These are phyloP conservation scores for Drosophila miranda DNA, from an alignment of 1,140 invertebrate species.

Conservation along the genomic window DNA sequence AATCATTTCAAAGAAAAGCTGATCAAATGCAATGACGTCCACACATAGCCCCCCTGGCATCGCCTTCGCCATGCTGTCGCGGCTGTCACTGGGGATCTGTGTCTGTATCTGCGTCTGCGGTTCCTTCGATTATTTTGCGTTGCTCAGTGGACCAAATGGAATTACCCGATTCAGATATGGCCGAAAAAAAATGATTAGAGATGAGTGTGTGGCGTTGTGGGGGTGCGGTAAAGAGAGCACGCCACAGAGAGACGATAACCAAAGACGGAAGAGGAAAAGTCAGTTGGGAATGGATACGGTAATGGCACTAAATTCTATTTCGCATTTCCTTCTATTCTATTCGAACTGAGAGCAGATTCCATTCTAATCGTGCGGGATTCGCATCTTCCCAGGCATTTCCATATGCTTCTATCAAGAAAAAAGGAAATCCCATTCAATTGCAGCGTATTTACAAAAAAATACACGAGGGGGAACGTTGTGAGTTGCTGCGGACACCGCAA, in stretches of 20 bases:
- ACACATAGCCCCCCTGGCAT: slow-evolving; percentile 9
- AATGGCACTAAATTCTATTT: slow-evolving; percentile 6
- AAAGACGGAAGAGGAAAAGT: slow-evolving; percentile 35
- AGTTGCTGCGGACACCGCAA: too few relatives aligned
- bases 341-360: slow-evolving; percentile 22
- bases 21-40: slow-evolving; percentile 70
- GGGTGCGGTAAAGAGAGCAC: too few relatives aligned
- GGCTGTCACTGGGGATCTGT: slow-evolving; percentile 9
- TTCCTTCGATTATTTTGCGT: slow-evolving; percentile 31
- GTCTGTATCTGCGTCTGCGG: slow-evolving; percentile 1
- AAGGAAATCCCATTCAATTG: slow-evolving; percentile 21
- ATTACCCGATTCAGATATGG: slow-evolving; percentile 27
- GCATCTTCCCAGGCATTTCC: slow-evolving; percentile 8
- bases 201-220: slow-evolving; percentile 4
- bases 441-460: slow-evolving; percentile 39
- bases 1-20: slow-evolving; percentile 69
- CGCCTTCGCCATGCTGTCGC: slow-evolving; percentile 8
- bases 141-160: slow-evolving; percentile 16
- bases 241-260: slow-evolving; percentile 19
- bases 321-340: slow-evolving; percentile 11
- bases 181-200: slow-evolving; percentile 1
- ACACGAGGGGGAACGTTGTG: too few relatives aligned
- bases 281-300: neutral
- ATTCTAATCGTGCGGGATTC: slow-evolving; percentile 28
- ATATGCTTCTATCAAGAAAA: neutral